These are phyloP conservation scores for Brachionus koreanus DNA, from an alignment of 1,140 invertebrate species.

Conservation along the genomic window DNA sequence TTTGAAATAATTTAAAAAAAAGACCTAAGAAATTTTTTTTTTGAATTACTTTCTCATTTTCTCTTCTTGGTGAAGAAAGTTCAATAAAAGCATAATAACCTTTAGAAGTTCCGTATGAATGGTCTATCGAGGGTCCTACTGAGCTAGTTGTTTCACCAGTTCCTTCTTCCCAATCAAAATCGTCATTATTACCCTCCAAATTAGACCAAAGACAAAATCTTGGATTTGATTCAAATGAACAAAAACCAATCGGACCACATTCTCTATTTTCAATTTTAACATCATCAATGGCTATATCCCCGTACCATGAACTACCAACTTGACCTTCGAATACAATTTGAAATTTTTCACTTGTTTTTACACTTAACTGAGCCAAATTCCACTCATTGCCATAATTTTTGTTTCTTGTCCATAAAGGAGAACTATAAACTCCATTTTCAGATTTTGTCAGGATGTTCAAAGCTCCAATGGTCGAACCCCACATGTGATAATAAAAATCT, in stretches of 20 bases:
- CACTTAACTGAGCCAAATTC: conserved; percentile 46
- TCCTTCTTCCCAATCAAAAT: conserved; percentile 53
- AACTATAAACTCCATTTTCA: not conserved
- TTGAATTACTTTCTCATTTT: conserved; percentile 4
- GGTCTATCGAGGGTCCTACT: conserved; percentile 64
- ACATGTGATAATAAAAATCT: conserved; percentile 50
- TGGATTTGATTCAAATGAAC: conserved; percentile 55
- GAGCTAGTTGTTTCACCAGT: conserved; percentile 47
- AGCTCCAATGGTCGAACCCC: conserved; percentile 47
- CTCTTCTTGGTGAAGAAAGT: conserved; percentile 47
- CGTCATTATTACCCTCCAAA: conserved; percentile 47
- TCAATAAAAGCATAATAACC: conserved; percentile 53
- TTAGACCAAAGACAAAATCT: conserved; percentile 60
- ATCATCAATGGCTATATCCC: conserved; percentile 46
- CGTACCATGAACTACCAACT: conserved; percentile 49
- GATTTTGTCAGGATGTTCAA: conserved; percentile 3
- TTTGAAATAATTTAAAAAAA: not conserved
- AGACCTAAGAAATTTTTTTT: not conserved
- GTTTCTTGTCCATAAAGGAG: conserved; percentile 19
- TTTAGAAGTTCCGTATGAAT: conserved; percentile 52
- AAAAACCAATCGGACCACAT: not conserved
- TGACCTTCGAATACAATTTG: conserved; percentile 45
- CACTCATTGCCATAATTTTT: conserved; percentile 27
- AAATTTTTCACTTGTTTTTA: conserved; percentile 44
- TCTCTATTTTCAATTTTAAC: not conserved